A percentile compares a stretch with the other conserved stretches of the same genome.
Evolutionary conservation across 2,888 invertebrate genomes (phyloP).

Genomic region (Dasypolia templi): DNA sequence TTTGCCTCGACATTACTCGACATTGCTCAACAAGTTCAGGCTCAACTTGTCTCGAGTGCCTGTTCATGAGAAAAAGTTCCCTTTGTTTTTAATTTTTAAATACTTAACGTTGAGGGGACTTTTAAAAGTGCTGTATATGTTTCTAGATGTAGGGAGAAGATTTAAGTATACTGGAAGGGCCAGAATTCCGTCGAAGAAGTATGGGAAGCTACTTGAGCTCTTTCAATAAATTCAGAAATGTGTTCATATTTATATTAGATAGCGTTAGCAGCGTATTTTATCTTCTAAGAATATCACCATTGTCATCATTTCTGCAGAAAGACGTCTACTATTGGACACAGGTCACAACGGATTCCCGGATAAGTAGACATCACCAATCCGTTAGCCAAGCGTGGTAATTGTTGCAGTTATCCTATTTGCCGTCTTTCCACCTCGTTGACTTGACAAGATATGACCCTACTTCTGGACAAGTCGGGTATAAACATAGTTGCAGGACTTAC

Average conservation of each 20-base stretch:
- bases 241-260: too few relatives aligned
- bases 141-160: slow-evolving; percentile 16
- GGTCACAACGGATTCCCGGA: neutral
- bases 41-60: slow-evolving; percentile 65
- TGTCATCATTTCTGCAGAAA: neutral
- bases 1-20: slow-evolving; percentile 53
- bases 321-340: too few relatives aligned
- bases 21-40: slow-evolving; percentile 59
- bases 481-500: neutral
- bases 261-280: too few relatives aligned
- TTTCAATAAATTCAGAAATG: too few relatives aligned
- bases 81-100: slow-evolving; percentile 69
- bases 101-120: slow-evolving; percentile 56
- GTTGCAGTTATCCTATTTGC: neutral
- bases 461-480: neutral
- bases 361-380: neutral
- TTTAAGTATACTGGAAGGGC: slow-evolving; percentile 7
- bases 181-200: too few relatives aligned
- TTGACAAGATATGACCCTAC: neutral
- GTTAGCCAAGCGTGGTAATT: neutral
- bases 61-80: slow-evolving; percentile 60
- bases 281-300: too few relatives aligned
- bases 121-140: slow-evolving; percentile 38
- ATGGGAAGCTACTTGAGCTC: too few relatives aligned
- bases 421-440: neutral